Percentiles rank a stretch among this genome's conserved stretches.
Conservation (phyloP, 2,797 vertebrate genomes). For the Mormyrus proboscirostris region DNA sequence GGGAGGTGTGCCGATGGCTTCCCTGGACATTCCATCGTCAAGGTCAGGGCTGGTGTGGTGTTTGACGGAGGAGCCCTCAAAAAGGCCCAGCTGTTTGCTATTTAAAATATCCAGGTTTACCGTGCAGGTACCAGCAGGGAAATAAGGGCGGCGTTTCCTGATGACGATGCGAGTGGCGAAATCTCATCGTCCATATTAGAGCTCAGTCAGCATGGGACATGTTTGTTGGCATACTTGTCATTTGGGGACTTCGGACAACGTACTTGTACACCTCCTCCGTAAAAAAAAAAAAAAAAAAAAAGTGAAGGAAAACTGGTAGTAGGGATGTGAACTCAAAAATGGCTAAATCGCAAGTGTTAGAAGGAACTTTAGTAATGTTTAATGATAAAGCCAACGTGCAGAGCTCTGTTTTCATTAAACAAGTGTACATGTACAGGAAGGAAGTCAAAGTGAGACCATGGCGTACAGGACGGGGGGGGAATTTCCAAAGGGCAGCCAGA, state of each 20-base stretch:
- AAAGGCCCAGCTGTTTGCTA: neutral
- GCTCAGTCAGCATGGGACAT: neutral
- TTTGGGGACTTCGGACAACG: neutral
- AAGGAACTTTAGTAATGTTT: constrained; percentile 9
- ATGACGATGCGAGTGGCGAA: neutral
- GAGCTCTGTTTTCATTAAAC: neutral
- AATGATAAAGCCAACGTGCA: neutral
- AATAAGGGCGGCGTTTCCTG: neutral
- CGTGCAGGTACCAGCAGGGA: neutral
- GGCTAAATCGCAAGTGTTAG: neutral
- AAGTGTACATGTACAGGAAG: neutral
- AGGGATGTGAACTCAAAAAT: neutral
- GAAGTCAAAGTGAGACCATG: neutral
- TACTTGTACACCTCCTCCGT: neutral
- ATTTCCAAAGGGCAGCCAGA: neutral
- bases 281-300: neutral
- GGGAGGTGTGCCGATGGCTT: neutral
- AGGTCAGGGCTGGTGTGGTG: neutral
- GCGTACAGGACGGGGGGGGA: neutral
- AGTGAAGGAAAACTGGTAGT: neutral
- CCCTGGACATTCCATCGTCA: neutral
- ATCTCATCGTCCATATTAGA: neutral
- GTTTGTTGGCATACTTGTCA: neutral
- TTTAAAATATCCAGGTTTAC: neutral
- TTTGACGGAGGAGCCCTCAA: neutral